Base-by-base conservation (phyloP, 2,888 invertebrate genomes). In the Heliconius sara region DNA sequence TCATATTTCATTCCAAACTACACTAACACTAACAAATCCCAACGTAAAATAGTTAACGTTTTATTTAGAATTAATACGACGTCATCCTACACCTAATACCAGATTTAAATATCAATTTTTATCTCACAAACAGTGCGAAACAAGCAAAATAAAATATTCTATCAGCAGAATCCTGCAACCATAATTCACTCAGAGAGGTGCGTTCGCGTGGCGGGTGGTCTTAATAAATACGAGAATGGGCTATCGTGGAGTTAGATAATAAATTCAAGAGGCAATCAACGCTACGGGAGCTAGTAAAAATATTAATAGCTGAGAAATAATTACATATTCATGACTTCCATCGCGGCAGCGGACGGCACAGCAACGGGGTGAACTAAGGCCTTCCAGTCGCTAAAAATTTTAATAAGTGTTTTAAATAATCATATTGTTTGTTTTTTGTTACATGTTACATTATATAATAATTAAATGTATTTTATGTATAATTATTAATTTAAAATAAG, bases 251-350 rank as follows among this genome's bases (percentile, higher is more conserved):
- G 91, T 91, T 92, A 91, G 92, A 87, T 95, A 95, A 95, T 95
- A 95, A 95, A 95, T 95, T 95, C 95, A 95, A 92, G 93, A 95
- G 94, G 95, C 95, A 95, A 95, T 95, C 95, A 95, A 94, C 95
- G 93, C 93, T 88, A 89, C 92, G 87, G 93, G 91, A 90, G 91
- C 89, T 91, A 91, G 93, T 93, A 95, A 95, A 95, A 95, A 94
- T 95, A 95, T 94, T 95, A 95, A 95, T 93, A 93, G 93, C 90
- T 87, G 93, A 92, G 93, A 93, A 93, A 93, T 93, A 93, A 95
- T 95, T 95, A 95, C 90, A 88, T 93, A 95, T 95, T 95, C 95
- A 95, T 95, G 92, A 93, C 89, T 91, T 92, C 87, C 90, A 88
- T 85, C 84, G 88, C 86, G 84, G 88, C 84, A 63, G 25, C 85